These are phyloP conservation scores for Heliocidaris erythrogramma DNA, from an alignment of 35 echinoderm and acorn worm species.

Conservation along the genomic window DNA sequence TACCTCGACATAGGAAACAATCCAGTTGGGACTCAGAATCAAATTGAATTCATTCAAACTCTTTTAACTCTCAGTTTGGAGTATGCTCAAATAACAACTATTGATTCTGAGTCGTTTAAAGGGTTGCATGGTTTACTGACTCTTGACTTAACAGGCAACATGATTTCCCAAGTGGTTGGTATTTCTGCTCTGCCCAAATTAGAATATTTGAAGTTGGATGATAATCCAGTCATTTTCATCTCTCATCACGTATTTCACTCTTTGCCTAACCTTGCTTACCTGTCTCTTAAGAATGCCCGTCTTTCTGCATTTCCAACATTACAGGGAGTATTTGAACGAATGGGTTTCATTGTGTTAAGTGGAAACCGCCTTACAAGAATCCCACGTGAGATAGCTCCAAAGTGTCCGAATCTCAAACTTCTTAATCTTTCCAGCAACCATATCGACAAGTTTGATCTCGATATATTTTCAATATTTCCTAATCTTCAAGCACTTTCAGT, in stretches of 20 bases:
- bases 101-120: not conserved
- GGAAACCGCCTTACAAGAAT: not conserved
- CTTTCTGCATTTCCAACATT: not conserved
- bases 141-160: not conserved
- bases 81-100: not conserved
- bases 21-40: not conserved
- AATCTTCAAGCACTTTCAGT: not conserved
- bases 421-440: not conserved
- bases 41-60: not conserved
- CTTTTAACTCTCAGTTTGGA: not conserved
- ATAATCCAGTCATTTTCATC: not conserved
- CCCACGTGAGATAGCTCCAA: not conserved
- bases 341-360: not conserved
- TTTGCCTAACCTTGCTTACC: not conserved
- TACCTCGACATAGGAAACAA: not conserved
- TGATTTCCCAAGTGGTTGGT: not conserved
- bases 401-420: not conserved
- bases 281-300: not conserved
- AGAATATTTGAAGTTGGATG: not conserved
- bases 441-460: not conserved
- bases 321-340: not conserved
- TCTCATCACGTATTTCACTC: not conserved
- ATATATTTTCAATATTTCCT: not conserved
- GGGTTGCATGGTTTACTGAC: not conserved
- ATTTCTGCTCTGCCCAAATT: not conserved